Evolutionary conservation across 1,140 invertebrate species (phyloP).

Genomic region (Popillia japonica): DNA sequence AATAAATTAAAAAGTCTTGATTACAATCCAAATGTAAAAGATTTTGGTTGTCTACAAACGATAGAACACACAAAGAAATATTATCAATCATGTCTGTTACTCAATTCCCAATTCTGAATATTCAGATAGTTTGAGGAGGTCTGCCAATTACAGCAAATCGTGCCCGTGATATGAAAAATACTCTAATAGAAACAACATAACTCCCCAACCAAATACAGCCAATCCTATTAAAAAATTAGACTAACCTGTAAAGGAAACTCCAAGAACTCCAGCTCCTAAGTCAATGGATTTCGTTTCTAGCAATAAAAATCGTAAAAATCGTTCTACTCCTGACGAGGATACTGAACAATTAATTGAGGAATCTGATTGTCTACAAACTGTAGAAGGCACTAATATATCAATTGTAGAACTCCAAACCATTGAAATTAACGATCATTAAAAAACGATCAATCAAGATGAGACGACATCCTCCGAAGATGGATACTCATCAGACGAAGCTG

Average conservation of each 20-base stretch:
- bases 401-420: neutral
- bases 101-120: constrained; percentile 37
- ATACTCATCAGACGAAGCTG: constrained; percentile 46
- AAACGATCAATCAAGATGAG: constrained; percentile 43
- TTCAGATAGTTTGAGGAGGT: constrained; percentile 44
- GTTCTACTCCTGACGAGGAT: neutral
- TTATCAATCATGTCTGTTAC: neutral
- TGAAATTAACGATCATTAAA: neutral
- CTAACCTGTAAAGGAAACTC: constrained; percentile 22
- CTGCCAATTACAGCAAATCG: constrained; percentile 20
- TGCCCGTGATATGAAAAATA: constrained; percentile 2
- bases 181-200: neutral
- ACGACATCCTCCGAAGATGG: constrained; percentile 46
- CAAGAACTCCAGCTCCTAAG: constrained; percentile 44
- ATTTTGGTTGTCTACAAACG: no score
- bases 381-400: neutral
- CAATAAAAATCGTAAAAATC: constrained; percentile 55
- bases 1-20: no score
- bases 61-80: no score
- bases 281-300: constrained; percentile 59
- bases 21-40: no score
- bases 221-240: neutral
- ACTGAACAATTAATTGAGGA: neutral
- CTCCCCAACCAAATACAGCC: neutral
- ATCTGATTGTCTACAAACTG: neutral